phyloP scores from a whole-genome alignment of 1,140 invertebrate genomes.

The Macrocentrus cingulum region DNA sequence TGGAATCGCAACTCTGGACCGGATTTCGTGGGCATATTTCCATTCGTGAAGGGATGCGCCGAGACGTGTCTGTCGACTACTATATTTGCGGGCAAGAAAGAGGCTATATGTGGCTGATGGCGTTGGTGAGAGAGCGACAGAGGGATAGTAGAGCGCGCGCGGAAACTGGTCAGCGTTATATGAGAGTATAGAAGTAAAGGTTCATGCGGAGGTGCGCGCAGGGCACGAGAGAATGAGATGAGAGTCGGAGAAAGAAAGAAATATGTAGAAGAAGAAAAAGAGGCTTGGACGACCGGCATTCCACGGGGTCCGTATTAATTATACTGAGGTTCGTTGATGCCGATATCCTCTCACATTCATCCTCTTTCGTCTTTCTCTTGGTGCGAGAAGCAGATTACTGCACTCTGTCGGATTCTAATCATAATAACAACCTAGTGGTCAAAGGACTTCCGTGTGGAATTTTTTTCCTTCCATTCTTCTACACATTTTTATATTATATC shows the following conservation, averaged over 20 bases:
- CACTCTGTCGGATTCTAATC: not conserved
- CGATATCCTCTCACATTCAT: constrained; percentile 24
- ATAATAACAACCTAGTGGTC: not conserved
- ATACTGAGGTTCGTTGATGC: constrained; percentile 48
- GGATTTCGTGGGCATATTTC: too few species aligned
- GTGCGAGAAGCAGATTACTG: constrained; percentile 14
- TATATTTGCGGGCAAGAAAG: not conserved
- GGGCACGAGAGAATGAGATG: constrained; percentile 3
- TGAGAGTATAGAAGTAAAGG: too few species aligned
- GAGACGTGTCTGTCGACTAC: too few species aligned
- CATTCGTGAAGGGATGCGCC: too few species aligned
- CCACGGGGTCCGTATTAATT: constrained; percentile 58
- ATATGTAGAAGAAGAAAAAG: constrained; percentile 1
- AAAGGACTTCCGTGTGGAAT: not conserved
- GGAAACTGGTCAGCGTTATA: constrained; percentile 16
- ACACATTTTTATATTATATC: not conserved
- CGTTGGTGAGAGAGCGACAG: constrained; percentile 6
- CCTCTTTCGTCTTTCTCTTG: not conserved
- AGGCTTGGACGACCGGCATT: constrained; percentile 46
- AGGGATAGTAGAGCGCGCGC: not conserved
- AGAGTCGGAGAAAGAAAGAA: constrained; percentile 17
- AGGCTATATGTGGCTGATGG: not conserved
- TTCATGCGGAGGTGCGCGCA: constrained; percentile 3
- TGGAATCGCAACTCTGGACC: too few species aligned
- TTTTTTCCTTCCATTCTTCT: not conserved